Evolutionary conservation across 2,888 invertebrate species (phyloP).

Genomic region (Pseudococcus longispinus): DNA sequence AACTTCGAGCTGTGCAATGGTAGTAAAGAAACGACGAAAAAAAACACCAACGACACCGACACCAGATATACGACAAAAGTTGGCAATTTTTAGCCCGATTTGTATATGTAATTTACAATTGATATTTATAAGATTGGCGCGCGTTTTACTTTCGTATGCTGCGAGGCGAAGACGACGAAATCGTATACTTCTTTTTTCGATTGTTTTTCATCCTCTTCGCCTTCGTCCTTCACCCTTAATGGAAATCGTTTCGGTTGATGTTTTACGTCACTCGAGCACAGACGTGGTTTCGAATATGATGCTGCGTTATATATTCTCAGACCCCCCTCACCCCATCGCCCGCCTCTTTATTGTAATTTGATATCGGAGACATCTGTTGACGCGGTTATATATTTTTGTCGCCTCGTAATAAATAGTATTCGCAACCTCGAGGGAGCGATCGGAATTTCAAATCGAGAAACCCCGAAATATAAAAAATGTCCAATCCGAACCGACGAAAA

Average conservation of each 20-base stretch:
- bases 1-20: too few species aligned
- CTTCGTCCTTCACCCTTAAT: neutral
- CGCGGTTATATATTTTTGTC: constrained; percentile 6
- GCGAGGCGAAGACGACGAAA: neutral
- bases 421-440: constrained; percentile 18
- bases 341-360: constrained; percentile 12
- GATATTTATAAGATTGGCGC: constrained; percentile 27
- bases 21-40: neutral
- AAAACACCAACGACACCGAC: too few species aligned
- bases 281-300: constrained; percentile 5
- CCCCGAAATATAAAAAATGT: neutral
- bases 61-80: neutral
- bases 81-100: constrained; percentile 26
- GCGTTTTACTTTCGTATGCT: neutral
- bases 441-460: constrained; percentile 1
- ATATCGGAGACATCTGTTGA: constrained; percentile 34
- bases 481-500: neutral
- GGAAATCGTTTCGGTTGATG: neutral
- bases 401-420: constrained; percentile 8
- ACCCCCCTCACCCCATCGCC: too few species aligned
- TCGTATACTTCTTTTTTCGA: neutral
- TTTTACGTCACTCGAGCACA: neutral
- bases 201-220: neutral
- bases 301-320: neutral
- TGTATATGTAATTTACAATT: constrained; percentile 7